Percentiles rank a stretch among this genome's conserved stretches.
These are phyloP conservation scores for Mionectes macconnelli DNA, from an alignment of 2,113 vertebrate species.

Conservation along the genomic window DNA sequence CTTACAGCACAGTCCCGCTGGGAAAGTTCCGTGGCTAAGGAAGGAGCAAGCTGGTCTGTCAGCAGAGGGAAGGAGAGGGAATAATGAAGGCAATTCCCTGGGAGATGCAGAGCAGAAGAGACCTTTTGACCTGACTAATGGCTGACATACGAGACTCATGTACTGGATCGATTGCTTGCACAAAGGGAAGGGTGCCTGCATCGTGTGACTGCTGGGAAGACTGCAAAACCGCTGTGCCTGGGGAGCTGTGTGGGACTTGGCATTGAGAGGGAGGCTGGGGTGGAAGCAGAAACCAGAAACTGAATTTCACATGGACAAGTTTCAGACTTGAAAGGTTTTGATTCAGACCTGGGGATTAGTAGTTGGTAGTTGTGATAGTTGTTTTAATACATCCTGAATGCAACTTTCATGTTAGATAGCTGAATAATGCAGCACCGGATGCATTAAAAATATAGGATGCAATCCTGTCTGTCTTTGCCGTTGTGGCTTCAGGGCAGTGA, in stretches of 20 bases:
- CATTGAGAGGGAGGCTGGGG: background rate
- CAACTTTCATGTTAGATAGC: background rate
- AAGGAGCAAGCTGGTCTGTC: background rate
- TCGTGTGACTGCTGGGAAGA: background rate
- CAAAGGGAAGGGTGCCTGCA: background rate
- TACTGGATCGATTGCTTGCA: background rate
- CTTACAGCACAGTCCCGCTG: fast-evolving
- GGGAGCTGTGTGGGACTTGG: background rate
- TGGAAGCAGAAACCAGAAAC: background rate
- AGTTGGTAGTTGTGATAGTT: background rate
- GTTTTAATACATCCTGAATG: background rate
- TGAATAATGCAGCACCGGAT: background rate
- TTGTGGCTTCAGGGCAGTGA: background rate
- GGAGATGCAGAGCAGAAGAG: background rate
- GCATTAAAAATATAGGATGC: background rate
- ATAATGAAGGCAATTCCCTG: background rate
- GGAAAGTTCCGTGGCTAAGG: background rate
- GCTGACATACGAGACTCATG: background rate
- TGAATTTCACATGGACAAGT: background rate
- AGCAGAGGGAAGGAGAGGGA: background rate
- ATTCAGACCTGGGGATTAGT: background rate
- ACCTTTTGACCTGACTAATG: constrained; percentile 16
- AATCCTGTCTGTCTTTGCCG: background rate
- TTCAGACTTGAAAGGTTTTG: background rate
- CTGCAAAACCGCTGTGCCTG: fast-evolving